Evolutionary conservation across 2,888 invertebrate genomes (phyloP).

Genomic region (Polydrusus tereticollis): DNA sequence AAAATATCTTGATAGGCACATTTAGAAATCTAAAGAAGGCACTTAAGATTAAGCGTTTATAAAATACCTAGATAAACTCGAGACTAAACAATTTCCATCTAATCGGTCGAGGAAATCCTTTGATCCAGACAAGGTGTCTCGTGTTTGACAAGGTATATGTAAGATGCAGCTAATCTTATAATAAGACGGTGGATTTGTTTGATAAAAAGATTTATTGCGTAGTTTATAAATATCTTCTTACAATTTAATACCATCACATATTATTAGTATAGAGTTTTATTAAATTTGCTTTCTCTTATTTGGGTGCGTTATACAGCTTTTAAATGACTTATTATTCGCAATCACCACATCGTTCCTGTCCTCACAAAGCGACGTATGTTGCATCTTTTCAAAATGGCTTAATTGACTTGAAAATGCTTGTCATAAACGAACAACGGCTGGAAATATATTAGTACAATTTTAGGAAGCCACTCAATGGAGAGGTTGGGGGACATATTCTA

Average conservation of each 20-base stretch:
- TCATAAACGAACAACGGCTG: no score
- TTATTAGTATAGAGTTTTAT: no score
- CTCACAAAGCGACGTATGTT: no score
- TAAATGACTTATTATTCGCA: no score
- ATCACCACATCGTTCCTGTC: no score
- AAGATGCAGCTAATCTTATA: conserved; percentile 1
- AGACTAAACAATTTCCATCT: background rate
- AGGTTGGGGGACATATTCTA: no score
- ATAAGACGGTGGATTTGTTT: background rate
- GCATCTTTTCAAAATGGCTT: no score
- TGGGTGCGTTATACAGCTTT: no score
- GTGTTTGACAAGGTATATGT: conserved; percentile 1
- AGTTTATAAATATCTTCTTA: background rate
- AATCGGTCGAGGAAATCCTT: conserved; percentile 18
- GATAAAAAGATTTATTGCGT: conserved; percentile 1
- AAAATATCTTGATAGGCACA: background rate
- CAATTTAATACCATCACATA: background rate
- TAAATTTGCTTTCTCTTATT: no score
- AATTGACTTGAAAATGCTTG: no score
- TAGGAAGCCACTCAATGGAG: no score
- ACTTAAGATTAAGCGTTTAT: background rate
- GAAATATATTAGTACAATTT: no score
- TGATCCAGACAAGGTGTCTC: conserved; percentile 25
- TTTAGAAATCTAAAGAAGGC: background rate
- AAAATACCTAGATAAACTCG: background rate